Percentiles rank a stretch among this genome's conserved stretches.
These are phyloP conservation scores for Cladopsammia gracilis DNA, from an alignment of 64 coral and sea anemone species.

Conservation along the genomic window DNA sequence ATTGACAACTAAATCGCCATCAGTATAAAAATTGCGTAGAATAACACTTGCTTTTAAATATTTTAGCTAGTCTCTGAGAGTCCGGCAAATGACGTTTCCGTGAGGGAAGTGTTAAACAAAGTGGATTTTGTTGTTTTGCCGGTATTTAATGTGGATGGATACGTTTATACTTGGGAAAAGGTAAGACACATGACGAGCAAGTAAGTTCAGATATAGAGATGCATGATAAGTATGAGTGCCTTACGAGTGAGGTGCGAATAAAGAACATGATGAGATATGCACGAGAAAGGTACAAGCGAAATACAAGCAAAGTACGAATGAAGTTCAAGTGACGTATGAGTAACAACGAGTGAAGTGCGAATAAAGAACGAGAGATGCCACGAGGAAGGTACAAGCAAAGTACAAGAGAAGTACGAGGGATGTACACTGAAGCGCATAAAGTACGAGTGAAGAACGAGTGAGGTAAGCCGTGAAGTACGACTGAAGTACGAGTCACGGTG, in stretches of 20 bases:
- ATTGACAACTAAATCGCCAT: no score
- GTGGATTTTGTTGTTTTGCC: conserved; percentile 84
- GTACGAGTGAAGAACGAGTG: no score
- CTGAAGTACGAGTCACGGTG: not conserved
- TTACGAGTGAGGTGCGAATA: no score
- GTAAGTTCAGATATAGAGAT: not conserved
- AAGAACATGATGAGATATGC: no score
- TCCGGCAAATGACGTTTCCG: conserved; percentile 9
- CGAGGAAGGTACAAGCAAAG: no score
- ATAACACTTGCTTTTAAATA: not conserved
- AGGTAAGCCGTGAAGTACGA: not conserved
- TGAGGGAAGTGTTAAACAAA: conserved; percentile 56
- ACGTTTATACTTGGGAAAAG: conserved; percentile 67
- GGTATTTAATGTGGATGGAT: conserved; percentile 82
- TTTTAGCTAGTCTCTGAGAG: conserved; percentile 46
- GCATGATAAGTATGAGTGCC: no score
- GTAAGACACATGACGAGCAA: not conserved
- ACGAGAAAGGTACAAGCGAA: not conserved
- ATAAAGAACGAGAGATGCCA: no score
- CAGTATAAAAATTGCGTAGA: no score
- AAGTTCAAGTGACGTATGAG: not conserved
- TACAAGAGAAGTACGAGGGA: no score
- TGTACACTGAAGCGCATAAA: no score
- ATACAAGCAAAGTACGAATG: not conserved
- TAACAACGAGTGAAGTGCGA: no score